Conservation (phyloP, 2,113 vertebrate genomes). For the Paramisgurnus dabryanus region DNA sequence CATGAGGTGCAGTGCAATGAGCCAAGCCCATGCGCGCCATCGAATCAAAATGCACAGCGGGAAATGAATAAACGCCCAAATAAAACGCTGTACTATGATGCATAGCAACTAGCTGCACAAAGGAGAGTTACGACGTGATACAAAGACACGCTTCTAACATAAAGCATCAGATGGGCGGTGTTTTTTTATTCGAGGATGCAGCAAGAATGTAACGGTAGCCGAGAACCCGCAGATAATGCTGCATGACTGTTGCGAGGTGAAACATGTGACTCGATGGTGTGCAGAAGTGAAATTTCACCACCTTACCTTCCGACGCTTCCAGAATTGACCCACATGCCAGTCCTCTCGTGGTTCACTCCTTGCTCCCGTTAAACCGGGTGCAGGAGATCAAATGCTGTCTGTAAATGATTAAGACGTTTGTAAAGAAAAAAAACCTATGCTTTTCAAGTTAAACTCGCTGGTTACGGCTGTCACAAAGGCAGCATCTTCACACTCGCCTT, state of each 20-base stretch:
- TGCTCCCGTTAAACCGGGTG: constrained; percentile 64
- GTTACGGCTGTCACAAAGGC: constrained; percentile 46
- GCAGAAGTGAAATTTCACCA: constrained; percentile 48
- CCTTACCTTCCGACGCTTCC: constrained; percentile 80
- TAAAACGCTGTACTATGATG: not conserved
- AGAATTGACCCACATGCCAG: constrained; percentile 80
- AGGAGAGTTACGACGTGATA: not conserved
- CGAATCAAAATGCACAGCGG: constrained; percentile 15
- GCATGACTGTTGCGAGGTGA: not conserved
- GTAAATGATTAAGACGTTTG: constrained; percentile 25
- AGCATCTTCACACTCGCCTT: constrained; percentile 39
- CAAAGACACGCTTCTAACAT: constrained; percentile 20
- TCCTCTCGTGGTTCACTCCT: constrained; percentile 61
- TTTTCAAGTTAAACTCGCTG: not conserved
- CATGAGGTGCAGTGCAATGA: constrained; percentile 59
- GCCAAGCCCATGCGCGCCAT: constrained; percentile 66
- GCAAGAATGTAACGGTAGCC: not conserved
- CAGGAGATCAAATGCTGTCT: constrained; percentile 40
- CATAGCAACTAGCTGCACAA: constrained; percentile 18
- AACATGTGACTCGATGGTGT: constrained; percentile 63
- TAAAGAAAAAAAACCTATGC: constrained; percentile 52
- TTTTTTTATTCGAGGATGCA: constrained; percentile 1
- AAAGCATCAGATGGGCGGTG: constrained; percentile 25
- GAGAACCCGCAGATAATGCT: not conserved
- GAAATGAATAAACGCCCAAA: not conserved